Percentiles rank a stretch among this genome's conserved stretches.
These are phyloP conservation scores for Poecilia gillii DNA, from an alignment of 2,797 vertebrate genomes.

Conservation along the genomic window DNA sequence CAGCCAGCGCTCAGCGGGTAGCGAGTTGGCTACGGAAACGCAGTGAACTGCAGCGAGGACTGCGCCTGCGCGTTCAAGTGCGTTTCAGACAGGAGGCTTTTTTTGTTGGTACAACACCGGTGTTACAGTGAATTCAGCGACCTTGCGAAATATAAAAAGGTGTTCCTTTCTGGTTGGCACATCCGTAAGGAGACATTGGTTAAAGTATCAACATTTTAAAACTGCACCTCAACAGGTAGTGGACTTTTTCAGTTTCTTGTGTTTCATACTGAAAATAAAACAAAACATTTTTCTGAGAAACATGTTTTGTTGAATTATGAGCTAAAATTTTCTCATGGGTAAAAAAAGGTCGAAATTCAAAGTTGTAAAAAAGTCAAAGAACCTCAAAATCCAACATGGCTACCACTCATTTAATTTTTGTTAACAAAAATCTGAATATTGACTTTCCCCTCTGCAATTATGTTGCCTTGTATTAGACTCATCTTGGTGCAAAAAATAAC, in stretches of 20 bases:
- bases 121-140: slow-evolving; percentile 34
- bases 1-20: slow-evolving; percentile 67
- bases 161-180: slow-evolving; percentile 7
- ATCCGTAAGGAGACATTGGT: not conserved
- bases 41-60: slow-evolving; percentile 71
- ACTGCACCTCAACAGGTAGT: not conserved
- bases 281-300: not conserved
- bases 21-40: slow-evolving; percentile 80
- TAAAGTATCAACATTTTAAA: not conserved
- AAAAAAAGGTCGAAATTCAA: not conserved
- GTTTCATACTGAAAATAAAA: not conserved
- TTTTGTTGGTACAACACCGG: not conserved
- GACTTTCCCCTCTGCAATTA: not conserved
- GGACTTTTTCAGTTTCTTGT: not conserved
- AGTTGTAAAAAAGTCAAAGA: not conserved
- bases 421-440: not conserved
- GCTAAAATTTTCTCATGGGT: not conserved
- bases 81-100: slow-evolving; percentile 73
- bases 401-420: not conserved
- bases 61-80: slow-evolving; percentile 74
- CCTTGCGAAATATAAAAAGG: slow-evolving; percentile 2
- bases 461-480: not conserved
- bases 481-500: not conserved
- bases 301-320: not conserved
- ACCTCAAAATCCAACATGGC: not conserved